These are phyloP conservation scores for Sciurus vulgaris DNA, from an alignment of 2,797 vertebrate genomes.

Conservation along the genomic window DNA sequence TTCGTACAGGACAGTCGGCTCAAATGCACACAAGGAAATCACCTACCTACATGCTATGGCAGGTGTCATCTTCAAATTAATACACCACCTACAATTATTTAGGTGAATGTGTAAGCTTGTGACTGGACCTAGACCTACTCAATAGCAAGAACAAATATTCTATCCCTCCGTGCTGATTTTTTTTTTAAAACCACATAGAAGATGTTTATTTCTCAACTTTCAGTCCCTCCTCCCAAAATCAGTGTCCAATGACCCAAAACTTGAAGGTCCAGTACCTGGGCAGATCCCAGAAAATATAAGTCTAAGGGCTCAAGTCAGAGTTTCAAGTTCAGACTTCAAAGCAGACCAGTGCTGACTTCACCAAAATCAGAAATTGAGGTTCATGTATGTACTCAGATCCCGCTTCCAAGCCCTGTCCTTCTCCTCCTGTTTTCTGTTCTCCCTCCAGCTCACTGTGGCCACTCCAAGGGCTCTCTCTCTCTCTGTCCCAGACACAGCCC, in stretches of 20 bases:
- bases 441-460: conserved; percentile 80
- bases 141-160: not conserved
- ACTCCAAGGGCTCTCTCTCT: conserved; percentile 79
- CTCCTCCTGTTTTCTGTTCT: conserved; percentile 87
- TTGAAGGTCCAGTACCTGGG: not conserved
- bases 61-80: not conserved
- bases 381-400: conserved; percentile 92
- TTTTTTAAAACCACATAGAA: not conserved
- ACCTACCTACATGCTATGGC: not conserved
- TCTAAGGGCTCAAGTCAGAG: not conserved
- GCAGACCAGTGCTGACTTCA: not conserved
- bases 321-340: conserved; percentile 11
- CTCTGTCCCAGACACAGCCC: conserved; percentile 86
- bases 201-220: conserved; percentile 69
- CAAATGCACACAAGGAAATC: not conserved
- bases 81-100: conserved; percentile 7
- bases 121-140: not conserved
- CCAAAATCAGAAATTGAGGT: conserved; percentile 83
- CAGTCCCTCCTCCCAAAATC: not conserved
- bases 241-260: not conserved
- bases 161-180: not conserved
- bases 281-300: not conserved
- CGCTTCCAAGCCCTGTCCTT: conserved; percentile 91
- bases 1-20: not conserved
- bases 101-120: not conserved